Conservation (phyloP, 2,888 invertebrate species). For the Zootermopsis nevadensis region DNA sequence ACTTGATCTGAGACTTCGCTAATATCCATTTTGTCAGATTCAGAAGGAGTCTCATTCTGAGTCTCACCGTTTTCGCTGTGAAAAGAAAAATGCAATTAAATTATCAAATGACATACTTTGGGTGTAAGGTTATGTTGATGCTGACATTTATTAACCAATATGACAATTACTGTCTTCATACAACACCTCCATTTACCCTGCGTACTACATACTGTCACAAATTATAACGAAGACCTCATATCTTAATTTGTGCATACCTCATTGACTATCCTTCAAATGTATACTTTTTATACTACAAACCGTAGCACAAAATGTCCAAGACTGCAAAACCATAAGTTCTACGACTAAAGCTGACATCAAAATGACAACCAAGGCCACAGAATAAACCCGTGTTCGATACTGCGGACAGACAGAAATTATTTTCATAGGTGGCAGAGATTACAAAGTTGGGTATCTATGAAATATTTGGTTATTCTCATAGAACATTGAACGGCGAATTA, state of each 20-base stretch:
- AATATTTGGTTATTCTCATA: no score
- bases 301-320: not conserved
- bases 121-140: not conserved
- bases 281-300: not conserved
- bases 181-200: not conserved
- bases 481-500: no score
- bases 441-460: no score
- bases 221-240: not conserved
- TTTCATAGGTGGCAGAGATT: no score
- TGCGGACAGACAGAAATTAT: no score
- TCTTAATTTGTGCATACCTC: slow-evolving; percentile 7
- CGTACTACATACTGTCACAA: not conserved
- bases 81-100: slow-evolving; percentile 7
- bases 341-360: not conserved
- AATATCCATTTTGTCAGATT: slow-evolving; percentile 52
- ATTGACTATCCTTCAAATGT: slow-evolving; percentile 18
- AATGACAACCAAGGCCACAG: no score
- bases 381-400: no score
- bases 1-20: slow-evolving; percentile 50
- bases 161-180: not conserved
- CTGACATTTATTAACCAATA: not conserved
- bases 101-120: not conserved
- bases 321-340: not conserved
- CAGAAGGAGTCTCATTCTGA: slow-evolving; percentile 49
- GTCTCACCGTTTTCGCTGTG: slow-evolving; percentile 47